Evolutionary conservation across 2,113 vertebrate species (phyloP).

Genomic region (Larimichthys crocea): DNA sequence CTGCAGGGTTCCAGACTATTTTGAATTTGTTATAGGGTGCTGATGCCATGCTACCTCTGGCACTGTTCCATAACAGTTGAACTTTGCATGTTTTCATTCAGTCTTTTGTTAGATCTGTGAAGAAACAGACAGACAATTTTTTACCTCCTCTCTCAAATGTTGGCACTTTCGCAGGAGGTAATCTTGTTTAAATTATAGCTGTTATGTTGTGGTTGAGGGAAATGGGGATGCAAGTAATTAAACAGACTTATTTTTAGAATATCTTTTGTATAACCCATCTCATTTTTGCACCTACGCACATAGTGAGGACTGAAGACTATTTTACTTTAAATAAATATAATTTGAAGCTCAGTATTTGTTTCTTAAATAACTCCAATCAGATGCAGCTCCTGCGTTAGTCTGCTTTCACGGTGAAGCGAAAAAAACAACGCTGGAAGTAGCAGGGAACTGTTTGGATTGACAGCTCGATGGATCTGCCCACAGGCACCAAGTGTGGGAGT

Average conservation of each 20-base stretch:
- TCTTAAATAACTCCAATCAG: not conserved
- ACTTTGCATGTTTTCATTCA: no score
- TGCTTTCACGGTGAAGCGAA: slow-evolving; percentile 2
- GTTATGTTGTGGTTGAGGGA: no score
- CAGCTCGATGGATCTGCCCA: slow-evolving; percentile 50
- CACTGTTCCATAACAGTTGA: no score
- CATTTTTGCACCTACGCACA: not conserved
- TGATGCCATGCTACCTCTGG: no score
- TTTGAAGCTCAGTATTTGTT: not conserved
- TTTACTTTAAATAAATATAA: not conserved
- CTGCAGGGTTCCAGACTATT: no score
- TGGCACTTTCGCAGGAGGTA: no score
- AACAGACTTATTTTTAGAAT: not conserved
- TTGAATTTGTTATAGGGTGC: no score
- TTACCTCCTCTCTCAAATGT: no score
- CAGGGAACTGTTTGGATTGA: slow-evolving; percentile 35
- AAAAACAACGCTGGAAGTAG: not conserved
- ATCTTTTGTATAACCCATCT: not conserved
- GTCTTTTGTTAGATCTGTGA: no score
- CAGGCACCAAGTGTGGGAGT: slow-evolving; percentile 38
- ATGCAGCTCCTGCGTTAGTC: not conserved
- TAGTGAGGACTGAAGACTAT: not conserved
- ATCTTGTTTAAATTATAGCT: no score
- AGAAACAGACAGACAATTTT: no score
- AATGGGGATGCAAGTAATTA: no score